Evolutionary conservation across 2,797 vertebrate species (phyloP), one percentile per base, ranked within the genome.

Genomic region (Buphagus erythrorhynchus): DNA sequence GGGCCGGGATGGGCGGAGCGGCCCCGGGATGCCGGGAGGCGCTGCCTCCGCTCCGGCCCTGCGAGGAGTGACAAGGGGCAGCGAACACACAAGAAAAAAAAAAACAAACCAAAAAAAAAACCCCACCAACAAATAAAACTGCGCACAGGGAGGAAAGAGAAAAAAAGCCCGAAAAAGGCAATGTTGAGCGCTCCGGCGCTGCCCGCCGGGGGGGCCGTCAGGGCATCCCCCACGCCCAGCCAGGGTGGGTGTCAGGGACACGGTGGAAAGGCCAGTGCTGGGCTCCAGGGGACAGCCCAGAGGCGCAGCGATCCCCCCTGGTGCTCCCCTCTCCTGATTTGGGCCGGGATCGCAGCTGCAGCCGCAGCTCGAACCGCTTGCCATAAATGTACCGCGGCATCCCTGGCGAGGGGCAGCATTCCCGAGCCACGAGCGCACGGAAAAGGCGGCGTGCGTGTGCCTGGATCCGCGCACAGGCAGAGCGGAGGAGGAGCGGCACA

Each of bases 161-260:
- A 73, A 62, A 85, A 66, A 83, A 35, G 84, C 68, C 97, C 93
- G 94, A 97, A 96, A 97, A 96, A 97, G 97, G 96, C 90, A 75
- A 95, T 67, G 93, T 29, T 18, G 80, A 71, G 59, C 38, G 31
- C 61, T 76, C 10, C 17, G 40, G 65, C 45, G 11, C 58, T 88
- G 88, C 54, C 58, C 13, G 57, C 22, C 12, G 43, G 9, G 55
- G 8, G 46, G 62, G 22, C 16, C 21, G 18, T 16, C n/a, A 63
- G 45, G 72, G 58, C 72, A 71, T 65, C 58, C 51, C 78, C 21
- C 45, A 38, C 42, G 57, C 38, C 43, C 49, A 14, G 33, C 14
- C 65, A 3, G 25, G 51, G 17, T 22, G 57, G 49, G 49, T 49
- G 24, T 25, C 38, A 16, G 72, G 79, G 15, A 21, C 51, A 10